A percentile compares a stretch with the other conserved stretches of the same genome.
phyloP scores from a whole-genome alignment of 2,797 vertebrate genomes.

The Botia kubotai region DNA sequence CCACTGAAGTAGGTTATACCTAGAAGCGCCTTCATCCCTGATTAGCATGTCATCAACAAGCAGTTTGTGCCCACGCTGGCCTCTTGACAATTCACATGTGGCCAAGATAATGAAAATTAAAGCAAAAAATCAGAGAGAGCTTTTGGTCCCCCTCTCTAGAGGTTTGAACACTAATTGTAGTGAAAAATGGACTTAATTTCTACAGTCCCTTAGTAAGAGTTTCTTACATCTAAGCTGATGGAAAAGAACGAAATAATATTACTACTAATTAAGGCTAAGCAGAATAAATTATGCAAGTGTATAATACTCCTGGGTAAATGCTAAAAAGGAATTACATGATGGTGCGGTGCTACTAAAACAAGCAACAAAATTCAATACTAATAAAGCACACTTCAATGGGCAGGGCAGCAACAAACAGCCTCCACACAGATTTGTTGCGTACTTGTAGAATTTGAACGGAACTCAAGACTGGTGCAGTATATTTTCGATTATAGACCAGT shows the following conservation, averaged over 20 bases:
- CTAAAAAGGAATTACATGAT: constrained; percentile 49
- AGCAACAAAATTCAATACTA: constrained; percentile 40
- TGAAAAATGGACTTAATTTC: constrained; percentile 64
- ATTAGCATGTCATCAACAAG: constrained; percentile 75
- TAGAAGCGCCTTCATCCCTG: constrained; percentile 69
- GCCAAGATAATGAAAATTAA: constrained; percentile 62
- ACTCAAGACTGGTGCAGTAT: neutral
- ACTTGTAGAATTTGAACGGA: neutral
- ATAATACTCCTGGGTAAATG: constrained; percentile 69
- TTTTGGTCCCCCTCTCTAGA: constrained; percentile 59
- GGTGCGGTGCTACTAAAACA: constrained; percentile 41
- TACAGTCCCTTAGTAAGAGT: constrained; percentile 62
- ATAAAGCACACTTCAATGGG: constrained; percentile 21
- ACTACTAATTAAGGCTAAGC: constrained; percentile 76
- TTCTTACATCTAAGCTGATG: constrained; percentile 63
- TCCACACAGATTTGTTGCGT: neutral
- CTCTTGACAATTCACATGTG: constrained; percentile 69
- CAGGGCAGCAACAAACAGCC: constrained; percentile 25
- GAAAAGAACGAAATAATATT: constrained; percentile 71
- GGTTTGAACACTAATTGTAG: constrained; percentile 64
- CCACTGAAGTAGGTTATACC: constrained; percentile 77
- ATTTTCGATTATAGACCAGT: neutral
- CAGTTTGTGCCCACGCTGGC: constrained; percentile 66
- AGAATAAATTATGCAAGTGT: constrained; percentile 67
- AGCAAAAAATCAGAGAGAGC: constrained; percentile 60